Evolutionary conservation across 2,113 vertebrate species (phyloP).

Genomic region (Athene cunicularia): DNA sequence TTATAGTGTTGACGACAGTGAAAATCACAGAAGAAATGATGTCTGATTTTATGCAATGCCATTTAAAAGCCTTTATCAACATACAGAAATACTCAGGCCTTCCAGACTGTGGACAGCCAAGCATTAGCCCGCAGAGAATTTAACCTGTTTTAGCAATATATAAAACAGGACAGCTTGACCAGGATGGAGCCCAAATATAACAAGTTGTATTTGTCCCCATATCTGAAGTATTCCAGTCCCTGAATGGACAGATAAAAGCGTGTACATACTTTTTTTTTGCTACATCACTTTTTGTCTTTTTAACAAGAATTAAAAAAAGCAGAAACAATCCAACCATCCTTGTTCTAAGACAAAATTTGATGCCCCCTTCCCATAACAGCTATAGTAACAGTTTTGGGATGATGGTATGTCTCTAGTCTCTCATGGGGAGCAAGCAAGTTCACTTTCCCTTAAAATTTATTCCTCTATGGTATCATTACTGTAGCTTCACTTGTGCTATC

Average conservation of each 20-base stretch:
- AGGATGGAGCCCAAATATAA: neutral
- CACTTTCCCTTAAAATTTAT: neutral
- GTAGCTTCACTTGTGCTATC: neutral
- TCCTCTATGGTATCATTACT: neutral
- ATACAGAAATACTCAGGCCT: neutral
- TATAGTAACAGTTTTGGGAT: neutral
- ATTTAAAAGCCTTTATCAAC: neutral
- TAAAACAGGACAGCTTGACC: neutral
- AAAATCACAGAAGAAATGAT: neutral
- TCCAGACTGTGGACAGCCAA: neutral
- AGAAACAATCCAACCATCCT: neutral
- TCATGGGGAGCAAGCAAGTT: neutral
- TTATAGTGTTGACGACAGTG: neutral
- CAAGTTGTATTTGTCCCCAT: neutral
- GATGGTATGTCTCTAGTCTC: neutral
- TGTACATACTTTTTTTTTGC: neutral
- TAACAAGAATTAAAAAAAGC: neutral
- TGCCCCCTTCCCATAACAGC: neutral
- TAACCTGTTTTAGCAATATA: neutral
- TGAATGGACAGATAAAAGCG: neutral
- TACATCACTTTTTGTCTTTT: neutral
- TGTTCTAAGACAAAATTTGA: neutral
- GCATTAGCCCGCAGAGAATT: neutral
- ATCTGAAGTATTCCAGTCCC: neutral
- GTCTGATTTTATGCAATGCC: neutral